Base-by-base conservation (phyloP, 30 jellyfish, hydroid and myxozoan genomes). In the Catostylus mosaicus region DNA sequence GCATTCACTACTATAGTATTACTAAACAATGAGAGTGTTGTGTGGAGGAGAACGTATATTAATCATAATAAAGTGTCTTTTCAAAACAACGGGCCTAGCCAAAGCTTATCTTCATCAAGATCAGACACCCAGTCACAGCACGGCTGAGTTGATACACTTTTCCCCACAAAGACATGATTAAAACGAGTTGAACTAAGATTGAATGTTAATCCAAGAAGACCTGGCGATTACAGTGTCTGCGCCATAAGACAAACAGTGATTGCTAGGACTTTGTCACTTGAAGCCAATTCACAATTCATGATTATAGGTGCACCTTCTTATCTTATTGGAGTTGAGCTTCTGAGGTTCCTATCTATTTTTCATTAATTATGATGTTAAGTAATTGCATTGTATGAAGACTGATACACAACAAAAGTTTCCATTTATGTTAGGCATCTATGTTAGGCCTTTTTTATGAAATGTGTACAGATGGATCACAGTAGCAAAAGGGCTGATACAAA, bases 241-340 rank as follows among this genome's bases (percentile, higher is more conserved):
- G 16, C 16, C 56, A 6, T 16, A 43, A 43, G 16, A 43, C 8
- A 16, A 6, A 43, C 56, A 43, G 16, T 43, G 16, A 6, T 43
- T 43, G 56, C 56, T 43, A 43, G 56, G 16, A 43, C 56, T 6
- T 6, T 52, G 29, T n/a, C 19, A 10, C 67, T 10, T 5, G 8
- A 14, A 52, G 67, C 67, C 67, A 52, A 52, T 52, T 52, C 67
- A 52, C 67, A 10, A 52, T 52, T n/a, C 67, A 52, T n/a, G 18
- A 10, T 20, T 10, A n/a, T 52, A 6, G 3, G 19, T 52, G 67
- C 29, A 20, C 54, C 54, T 14, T 40, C 14, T 40, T 40, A 7
- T 14, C 54, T 40, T 40, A 7, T 7, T 14, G 54, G 54, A 40
- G 14, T 5, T 40, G 54, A 40, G 54, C 54, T 40, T 40, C 54